Base-by-base conservation (phyloP, 1,140 invertebrate genomes). In the Solenopsis fugax region DNA sequence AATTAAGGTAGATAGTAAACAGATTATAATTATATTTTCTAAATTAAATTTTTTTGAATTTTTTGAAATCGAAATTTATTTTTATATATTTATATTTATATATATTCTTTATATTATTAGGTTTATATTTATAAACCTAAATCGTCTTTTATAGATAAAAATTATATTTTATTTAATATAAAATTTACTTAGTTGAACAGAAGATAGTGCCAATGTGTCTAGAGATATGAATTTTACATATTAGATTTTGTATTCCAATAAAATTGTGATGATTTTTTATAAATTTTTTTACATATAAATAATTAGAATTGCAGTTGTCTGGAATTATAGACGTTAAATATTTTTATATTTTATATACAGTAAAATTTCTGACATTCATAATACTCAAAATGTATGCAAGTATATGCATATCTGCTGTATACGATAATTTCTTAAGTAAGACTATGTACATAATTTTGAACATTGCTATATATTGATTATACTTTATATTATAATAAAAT, bases 211-310 rank as follows among this genome's bases (percentile, higher is more conserved):
- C 18, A 52, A 58, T 75, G 21, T 3, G 4, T 37, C 13, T 54
- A 67, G 16, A 60, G 12, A 58, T 21, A 24, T 45, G 7, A 24
- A 52, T 54, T 62, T 75, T 37, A 69, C 21, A 56, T 45, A 77
- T 69, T 80, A 62, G 64, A 76, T 58, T 0, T 73, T 72, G 34
- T 64, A 84, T 86, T 90, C 64, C 24, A 76, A 85, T 85, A 16
- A 76, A 50, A 82, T 88, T 90, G 78, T 87, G 48, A 90, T 89
- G 60, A 54, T 87, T 87, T 89, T 80, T 80, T 52, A 85, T 52
- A n/a, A 75, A 85, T 89, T 50, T 89, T 85, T 80, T 81, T n/a
- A 64, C 88, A 21, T 80, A 58, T 48, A 60, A 76, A 75, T 54
- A 82, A 52, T 60, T 2, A 24, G 56, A 78, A 82, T 34, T 37